These are phyloP conservation scores for Scophthalmus maximus DNA, from an alignment of 2,113 vertebrate genomes.

Conservation along the genomic window DNA sequence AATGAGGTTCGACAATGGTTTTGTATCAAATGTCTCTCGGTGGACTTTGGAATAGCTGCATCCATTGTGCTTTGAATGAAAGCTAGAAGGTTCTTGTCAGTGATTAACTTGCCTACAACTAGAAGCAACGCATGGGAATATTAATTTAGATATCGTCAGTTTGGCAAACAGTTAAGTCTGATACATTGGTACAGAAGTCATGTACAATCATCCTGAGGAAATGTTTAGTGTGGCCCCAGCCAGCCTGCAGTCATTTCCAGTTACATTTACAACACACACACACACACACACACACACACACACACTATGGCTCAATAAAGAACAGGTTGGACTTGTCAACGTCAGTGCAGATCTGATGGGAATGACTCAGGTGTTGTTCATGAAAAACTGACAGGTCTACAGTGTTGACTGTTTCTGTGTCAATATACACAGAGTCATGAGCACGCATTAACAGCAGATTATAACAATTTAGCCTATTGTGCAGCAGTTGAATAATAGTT, in stretches of 20 bases:
- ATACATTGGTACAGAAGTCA: neutral
- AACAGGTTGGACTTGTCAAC: constrained; percentile 51
- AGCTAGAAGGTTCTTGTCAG: neutral
- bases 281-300: constrained; percentile 7
- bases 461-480: neutral
- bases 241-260: constrained; percentile 7
- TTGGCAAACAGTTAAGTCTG: neutral
- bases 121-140: neutral
- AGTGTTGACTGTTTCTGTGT: neutral
- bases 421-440: neutral
- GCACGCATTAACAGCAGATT: neutral
- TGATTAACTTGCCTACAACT: neutral
- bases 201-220: neutral
- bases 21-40: neutral
- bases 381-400: constrained; percentile 6
- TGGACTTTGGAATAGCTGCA: neutral
- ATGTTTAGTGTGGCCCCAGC: neutral
- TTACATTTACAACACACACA: neutral
- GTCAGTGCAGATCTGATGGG: constrained; percentile 10
- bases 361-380: constrained; percentile 5
- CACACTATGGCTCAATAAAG: constrained; percentile 1
- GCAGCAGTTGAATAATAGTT: constrained; percentile 11
- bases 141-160: neutral
- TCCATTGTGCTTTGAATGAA: neutral
- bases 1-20: neutral